Conservation (phyloP, 1,140 invertebrate species). For the Pseudomyrmex sp. region DNA sequence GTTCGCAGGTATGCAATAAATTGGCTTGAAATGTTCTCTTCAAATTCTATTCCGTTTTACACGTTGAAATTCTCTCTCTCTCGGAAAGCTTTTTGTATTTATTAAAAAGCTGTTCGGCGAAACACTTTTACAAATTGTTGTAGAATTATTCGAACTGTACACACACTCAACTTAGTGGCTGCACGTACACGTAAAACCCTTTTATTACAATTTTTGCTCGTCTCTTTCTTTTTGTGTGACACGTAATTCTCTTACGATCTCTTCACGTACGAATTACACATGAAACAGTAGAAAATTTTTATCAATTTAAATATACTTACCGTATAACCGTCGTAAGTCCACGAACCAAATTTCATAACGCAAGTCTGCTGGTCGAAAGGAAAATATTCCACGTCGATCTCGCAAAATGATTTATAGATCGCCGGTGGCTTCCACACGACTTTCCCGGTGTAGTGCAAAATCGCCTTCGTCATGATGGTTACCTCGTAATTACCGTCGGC, state of each 20-base stretch:
- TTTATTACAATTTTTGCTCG: neutral
- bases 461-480: slow-evolving; percentile 98
- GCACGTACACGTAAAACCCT: too few species aligned
- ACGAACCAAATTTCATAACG: slow-evolving; percentile 98
- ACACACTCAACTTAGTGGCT: too few species aligned
- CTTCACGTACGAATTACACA: neutral
- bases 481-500: slow-evolving; percentile 99
- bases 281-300: neutral
- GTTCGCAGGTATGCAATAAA: slow-evolving; percentile 18
- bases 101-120: neutral
- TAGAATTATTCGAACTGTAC: too few species aligned
- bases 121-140: neutral
- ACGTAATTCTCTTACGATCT: neutral
- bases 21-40: neutral
- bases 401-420: slow-evolving; percentile 99
- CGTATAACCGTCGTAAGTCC: slow-evolving; percentile 97
- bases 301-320: slow-evolving; percentile 84
- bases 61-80: neutral
- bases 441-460: slow-evolving; percentile 95
- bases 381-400: slow-evolving; percentile 98
- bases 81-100: neutral
- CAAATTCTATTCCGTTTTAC: neutral
- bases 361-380: slow-evolving; percentile 98
- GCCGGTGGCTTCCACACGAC: slow-evolving; percentile 99
- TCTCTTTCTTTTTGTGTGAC: neutral